Conservation (phyloP, 2,797 vertebrate species). For the Alauda arvensis region DNA sequence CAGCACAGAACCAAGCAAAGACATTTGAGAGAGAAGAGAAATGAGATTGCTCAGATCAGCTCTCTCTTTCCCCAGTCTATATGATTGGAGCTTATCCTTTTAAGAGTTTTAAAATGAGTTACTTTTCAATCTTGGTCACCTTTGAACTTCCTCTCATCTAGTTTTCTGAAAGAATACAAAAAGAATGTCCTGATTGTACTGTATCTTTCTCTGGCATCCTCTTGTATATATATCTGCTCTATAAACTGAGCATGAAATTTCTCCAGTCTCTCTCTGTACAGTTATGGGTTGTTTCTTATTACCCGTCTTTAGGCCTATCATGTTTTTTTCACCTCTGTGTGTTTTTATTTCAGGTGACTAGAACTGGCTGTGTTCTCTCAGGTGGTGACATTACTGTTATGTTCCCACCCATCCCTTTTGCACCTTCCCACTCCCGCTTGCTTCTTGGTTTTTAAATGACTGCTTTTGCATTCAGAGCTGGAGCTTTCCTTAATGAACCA, state of each 20-base stretch:
- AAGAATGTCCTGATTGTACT: neutral
- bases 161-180: slow-evolving; percentile 20
- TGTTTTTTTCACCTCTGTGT: neutral
- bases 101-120: slow-evolving; percentile 51
- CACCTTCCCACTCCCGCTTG: neutral
- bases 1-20: neutral
- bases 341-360: slow-evolving; percentile 8
- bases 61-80: slow-evolving; percentile 32
- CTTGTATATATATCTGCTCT: neutral
- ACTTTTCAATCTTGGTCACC: slow-evolving; percentile 39
- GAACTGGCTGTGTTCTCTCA: neutral
- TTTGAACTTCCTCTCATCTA: slow-evolving; percentile 55
- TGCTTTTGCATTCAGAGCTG: neutral
- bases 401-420: slow-evolving; percentile 4
- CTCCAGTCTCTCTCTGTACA: neutral
- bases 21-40: slow-evolving; percentile 1
- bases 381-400: neutral
- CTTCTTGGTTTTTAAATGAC: neutral
- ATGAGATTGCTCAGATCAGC: neutral
- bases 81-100: slow-evolving; percentile 27
- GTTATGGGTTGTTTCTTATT: neutral
- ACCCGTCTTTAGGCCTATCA: neutral
- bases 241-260: neutral
- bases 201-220: neutral
- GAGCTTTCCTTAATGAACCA: neutral